Percentiles rank a stretch among this genome's conserved stretches.
These are phyloP conservation scores for Aegithalos caudatus DNA, from an alignment of 2,113 vertebrate species.

Conservation along the genomic window DNA sequence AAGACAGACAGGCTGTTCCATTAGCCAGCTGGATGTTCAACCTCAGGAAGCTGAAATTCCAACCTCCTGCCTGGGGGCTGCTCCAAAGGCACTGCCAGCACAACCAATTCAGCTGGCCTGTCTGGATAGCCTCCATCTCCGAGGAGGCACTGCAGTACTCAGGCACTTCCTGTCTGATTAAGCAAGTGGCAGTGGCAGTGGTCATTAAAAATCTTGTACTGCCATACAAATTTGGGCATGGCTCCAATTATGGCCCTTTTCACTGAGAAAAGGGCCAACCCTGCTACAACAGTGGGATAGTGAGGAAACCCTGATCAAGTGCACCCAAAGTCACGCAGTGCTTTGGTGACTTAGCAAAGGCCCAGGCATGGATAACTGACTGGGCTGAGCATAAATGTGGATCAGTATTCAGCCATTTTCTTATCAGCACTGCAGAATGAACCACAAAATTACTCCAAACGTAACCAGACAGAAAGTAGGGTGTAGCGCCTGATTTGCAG, in stretches of 20 bases:
- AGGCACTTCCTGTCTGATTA: background rate
- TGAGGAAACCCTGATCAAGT: background rate
- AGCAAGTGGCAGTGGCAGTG: background rate
- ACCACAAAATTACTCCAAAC: background rate
- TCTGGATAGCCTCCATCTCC: background rate
- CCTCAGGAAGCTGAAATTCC: background rate
- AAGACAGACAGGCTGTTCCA: background rate
- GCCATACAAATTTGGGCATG: background rate
- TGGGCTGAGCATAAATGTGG: background rate
- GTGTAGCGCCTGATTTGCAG: background rate
- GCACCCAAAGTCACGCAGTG: fast-evolving
- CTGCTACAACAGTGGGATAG: background rate
- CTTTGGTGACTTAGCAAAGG: background rate
- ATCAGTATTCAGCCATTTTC: background rate
- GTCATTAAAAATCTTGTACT: background rate
- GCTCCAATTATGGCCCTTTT: background rate
- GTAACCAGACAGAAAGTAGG: background rate
- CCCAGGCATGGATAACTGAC: background rate
- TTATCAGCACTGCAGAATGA: background rate
- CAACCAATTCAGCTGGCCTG: background rate
- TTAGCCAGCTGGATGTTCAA: background rate
- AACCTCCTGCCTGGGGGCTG: background rate
- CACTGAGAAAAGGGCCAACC: background rate
- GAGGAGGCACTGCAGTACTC: background rate
- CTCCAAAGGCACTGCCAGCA: background rate